Evolutionary conservation across 2,797 vertebrate genomes (phyloP), one percentile per base, ranked within the genome.

Genomic region (Mastacembelus armatus): DNA sequence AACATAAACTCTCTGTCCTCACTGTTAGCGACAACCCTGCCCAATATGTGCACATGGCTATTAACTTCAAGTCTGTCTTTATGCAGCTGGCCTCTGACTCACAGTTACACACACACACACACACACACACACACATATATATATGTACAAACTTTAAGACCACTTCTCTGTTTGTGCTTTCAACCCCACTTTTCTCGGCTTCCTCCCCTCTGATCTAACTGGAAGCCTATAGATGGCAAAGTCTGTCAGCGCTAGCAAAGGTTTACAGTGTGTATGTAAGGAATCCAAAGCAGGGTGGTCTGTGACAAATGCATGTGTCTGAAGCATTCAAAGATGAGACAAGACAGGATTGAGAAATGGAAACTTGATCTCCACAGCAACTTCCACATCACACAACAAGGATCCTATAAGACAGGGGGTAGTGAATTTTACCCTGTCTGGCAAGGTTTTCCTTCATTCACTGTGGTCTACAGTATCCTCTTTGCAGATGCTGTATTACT

Each of bases 221-320:
- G 55, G 54, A 72, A 22, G 64, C 42, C 60, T 56, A 40, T 63
- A 58, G 69, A 81, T 74, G 78, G 67, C 29, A 33, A 69, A 52
- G 35, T 44, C 43, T 64, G 49, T 65, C 67, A 45, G 52, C 6
- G n/a, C 78, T 56, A 51, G 18, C 59, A 51, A 40, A 36, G 61
- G 66, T 80, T 61, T 56, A 63, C 81, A 62, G 66, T 74, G 83
- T 84, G 40, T 61, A 66, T 80, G 61, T 56, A 63, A 81, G 62
- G 66, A 74, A 83, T 84, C 52, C 48, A 43, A 66, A 68, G 65
- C 43, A 16, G 45, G 50, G 22, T 30, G 56, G 39, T 32, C 44
- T 44, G 43, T 58, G 54, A 60, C 54, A 59, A 42, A 52, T 55
- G 56, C 21, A 24, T 24, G 67, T 52, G 61, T 68, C 75, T 24